Evolutionary conservation across 1,140 invertebrate genomes (phyloP), one percentile per base, ranked within the genome.

Genomic region (Dendrolimus punctatus): DNA sequence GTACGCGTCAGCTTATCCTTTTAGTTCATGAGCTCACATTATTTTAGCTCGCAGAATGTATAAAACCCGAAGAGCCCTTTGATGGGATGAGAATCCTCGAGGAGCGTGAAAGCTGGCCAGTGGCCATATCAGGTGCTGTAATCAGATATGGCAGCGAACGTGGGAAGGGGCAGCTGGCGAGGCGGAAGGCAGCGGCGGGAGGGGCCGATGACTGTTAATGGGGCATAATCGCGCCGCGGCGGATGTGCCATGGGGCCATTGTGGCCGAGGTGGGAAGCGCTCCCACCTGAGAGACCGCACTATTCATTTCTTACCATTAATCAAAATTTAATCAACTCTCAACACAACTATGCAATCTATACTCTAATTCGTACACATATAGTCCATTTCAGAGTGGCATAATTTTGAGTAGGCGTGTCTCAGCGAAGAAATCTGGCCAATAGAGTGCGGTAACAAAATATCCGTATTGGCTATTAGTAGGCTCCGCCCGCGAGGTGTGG

Each of bases 381-480:
- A 61, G 71, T 77, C 53, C 10, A n/a, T 57, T 62, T 73, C 72
- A 45, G 39, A 7, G 8, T 58, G 62, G 49, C 60, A 42, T 9
- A 8, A 36, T 10, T 58, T 10, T 51, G 62, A 62, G 71, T 60
- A 71, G 86, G 86, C 86, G 86, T 81, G 71, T 67, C 75, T 68
- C 46, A 64, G 70, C 62, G 70, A 78, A 82, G 73, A 82, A 87
- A 88, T 88, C 84, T 84, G 84, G 86, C 86, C 86, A 88, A 88
- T 88, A 87, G 73, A 87, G 76, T 80, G 80, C 80, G 84, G 85
- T 86, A 86, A 86, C 82, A 83, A 85, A 88, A 87, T 84, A 86
- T 82, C 81, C 81, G 82, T 79, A 87, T 87, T 88, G 83, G 86
- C 86, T 80, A 88, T 88, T 87, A 88, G 76, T 58, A 76, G 71